Percentiles rank a stretch among this genome's conserved stretches.
phyloP scores from a whole-genome alignment of 2,797 vertebrate species.

The Bovichtus variegatus region DNA sequence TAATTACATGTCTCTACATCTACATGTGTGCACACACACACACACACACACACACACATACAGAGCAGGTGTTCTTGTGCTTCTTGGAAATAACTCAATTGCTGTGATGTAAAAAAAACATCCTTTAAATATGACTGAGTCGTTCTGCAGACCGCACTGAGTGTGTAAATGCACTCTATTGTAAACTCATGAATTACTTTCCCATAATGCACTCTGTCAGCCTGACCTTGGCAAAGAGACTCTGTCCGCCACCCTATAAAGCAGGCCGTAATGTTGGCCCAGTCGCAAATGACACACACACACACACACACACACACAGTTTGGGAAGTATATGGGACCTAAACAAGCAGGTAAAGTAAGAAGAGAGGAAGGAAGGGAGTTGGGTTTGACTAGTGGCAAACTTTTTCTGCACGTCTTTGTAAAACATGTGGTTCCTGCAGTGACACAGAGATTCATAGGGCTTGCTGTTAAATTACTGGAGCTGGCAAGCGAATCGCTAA shows the following conservation, averaged over 20 bases:
- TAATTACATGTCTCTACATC: constrained; percentile 70
- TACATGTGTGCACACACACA: not conserved
- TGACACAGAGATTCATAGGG: too few species aligned
- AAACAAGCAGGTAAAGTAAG: not conserved
- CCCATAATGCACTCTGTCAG: constrained; percentile 78
- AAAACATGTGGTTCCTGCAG: not conserved
- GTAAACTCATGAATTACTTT: constrained; percentile 78
- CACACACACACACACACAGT: constrained; percentile 3
- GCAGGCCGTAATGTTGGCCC: constrained; percentile 52
- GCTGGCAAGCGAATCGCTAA: too few species aligned
- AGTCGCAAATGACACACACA: constrained; percentile 46
- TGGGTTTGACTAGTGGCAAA: not conserved
- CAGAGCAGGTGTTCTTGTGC: constrained; percentile 49
- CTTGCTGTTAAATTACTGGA: not conserved
- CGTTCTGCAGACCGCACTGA: constrained; percentile 40
- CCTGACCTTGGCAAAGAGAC: constrained; percentile 76
- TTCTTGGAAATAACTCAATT: constrained; percentile 51
- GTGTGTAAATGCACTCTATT: constrained; percentile 71
- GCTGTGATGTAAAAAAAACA: constrained; percentile 52
- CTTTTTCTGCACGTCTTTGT: too few species aligned
- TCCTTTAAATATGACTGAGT: constrained; percentile 64
- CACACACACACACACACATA: constrained; percentile 2
- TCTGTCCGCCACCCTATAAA: constrained; percentile 63
- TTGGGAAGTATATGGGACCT: not conserved
- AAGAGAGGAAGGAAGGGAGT: not conserved